These are phyloP conservation scores for Andrena dorsata DNA, from an alignment of 2,888 invertebrate genomes.

Conservation along the genomic window DNA sequence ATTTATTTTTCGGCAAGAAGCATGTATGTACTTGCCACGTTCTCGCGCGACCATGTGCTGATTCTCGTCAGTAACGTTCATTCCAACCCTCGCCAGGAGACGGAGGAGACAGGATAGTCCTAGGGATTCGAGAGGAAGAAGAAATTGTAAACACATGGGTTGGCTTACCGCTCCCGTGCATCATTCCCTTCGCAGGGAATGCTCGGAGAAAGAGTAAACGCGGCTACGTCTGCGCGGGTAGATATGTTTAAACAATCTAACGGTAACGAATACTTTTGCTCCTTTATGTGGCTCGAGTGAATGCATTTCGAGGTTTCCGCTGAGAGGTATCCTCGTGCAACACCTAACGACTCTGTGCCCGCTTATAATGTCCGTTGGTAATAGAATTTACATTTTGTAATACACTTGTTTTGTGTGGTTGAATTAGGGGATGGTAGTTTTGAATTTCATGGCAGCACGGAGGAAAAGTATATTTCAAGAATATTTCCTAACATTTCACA, in stretches of 20 bases:
- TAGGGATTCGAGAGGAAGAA: not conserved
- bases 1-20: not conserved
- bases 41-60: not conserved
- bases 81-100: not conserved
- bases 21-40: not conserved
- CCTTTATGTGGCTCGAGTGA: not conserved
- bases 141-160: slow-evolving; percentile 3
- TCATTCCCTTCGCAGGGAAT: not conserved
- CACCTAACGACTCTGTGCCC: not conserved
- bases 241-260: slow-evolving; percentile 19
- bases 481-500: no score
- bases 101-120: not conserved
- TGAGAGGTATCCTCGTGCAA: slow-evolving; percentile 3
- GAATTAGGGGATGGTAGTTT: no score
- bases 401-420: no score
- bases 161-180: slow-evolving; percentile 11
- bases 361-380: no score
- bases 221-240: not conserved
- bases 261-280: slow-evolving; percentile 8
- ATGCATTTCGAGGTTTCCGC: not conserved
- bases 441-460: no score
- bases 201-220: slow-evolving; percentile 11
- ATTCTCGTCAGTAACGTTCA: not conserved
- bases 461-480: no score
- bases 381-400: no score